A percentile compares a stretch with the other conserved stretches of the same genome.
Conservation (phyloP, 2,797 vertebrate species). For the Rhincodon typus region DNA sequence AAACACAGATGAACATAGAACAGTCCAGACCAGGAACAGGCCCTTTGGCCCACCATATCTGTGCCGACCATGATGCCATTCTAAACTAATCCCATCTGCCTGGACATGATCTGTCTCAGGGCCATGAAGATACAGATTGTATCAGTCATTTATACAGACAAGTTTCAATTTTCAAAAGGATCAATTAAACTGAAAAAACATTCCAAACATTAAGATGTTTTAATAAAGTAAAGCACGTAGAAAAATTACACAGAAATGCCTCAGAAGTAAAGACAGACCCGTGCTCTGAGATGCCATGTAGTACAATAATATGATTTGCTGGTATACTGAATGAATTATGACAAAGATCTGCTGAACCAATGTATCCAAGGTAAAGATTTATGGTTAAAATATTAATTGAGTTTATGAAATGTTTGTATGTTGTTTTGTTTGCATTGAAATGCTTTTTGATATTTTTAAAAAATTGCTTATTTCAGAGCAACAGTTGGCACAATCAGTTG, state of each 20-base stretch:
- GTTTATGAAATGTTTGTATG: not conserved
- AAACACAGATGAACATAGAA: not conserved
- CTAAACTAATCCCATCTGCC: no score
- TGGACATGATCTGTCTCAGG: no score
- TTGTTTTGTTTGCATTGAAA: not conserved
- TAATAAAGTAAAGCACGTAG: not conserved
- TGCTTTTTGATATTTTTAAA: not conserved
- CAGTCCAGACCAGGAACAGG: no score
- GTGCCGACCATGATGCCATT: no score
- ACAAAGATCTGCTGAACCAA: not conserved
- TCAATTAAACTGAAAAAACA: not conserved
- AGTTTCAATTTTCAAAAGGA: not conserved
- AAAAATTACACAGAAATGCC: not conserved
- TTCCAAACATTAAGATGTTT: not conserved
- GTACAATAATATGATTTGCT: not conserved
- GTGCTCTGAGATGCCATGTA: not conserved
- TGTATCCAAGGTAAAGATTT: not conserved
- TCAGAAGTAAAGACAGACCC: not conserved
- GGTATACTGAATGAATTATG: not conserved
- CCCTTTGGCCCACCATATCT: no score
- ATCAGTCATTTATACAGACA: not conserved
- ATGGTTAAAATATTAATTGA: not conserved
- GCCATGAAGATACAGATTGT: no score
- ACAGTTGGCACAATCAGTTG: constrained; percentile 11
- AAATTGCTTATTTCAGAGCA: not conserved